phyloP scores from a whole-genome alignment of 1,140 invertebrate genomes.

The Bombus confusus region DNA sequence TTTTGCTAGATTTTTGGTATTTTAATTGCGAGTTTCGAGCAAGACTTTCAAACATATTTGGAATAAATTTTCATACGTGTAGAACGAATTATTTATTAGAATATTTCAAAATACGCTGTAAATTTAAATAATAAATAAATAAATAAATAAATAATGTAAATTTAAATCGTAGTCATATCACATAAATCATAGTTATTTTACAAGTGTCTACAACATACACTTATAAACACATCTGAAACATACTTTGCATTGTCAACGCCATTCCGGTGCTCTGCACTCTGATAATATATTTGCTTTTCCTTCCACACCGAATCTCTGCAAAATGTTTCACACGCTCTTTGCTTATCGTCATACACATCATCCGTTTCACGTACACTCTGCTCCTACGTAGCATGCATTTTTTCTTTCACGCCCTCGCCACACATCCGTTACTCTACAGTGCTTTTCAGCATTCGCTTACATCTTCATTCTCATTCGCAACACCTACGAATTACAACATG shows the following conservation, averaged over 20 bases:
- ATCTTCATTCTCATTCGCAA: neutral
- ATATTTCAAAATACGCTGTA: neutral
- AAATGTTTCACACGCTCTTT: slow-evolving; percentile 14
- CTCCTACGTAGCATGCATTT: neutral
- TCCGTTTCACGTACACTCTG: neutral
- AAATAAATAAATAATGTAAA: no score
- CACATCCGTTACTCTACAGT: neutral
- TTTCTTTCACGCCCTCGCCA: neutral
- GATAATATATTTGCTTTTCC: slow-evolving; percentile 6
- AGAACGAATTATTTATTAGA: neutral
- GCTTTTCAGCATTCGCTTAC: neutral
- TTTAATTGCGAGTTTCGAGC: no score
- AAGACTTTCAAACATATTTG: neutral
- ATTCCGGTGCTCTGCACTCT: no score
- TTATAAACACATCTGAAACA: neutral
- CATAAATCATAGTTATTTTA: neutral
- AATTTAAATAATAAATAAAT: neutral
- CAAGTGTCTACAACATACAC: neutral
- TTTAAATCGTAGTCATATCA: neutral
- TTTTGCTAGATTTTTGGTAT: no score
- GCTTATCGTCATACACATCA: slow-evolving; percentile 7
- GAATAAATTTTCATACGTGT: neutral
- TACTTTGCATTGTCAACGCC: slow-evolving; percentile 4
- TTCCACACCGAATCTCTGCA: neutral
- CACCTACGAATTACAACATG: neutral